A percentile compares a stretch with the other conserved stretches of the same genome.
These are phyloP conservation scores for Corythornis vintsioides DNA, from an alignment of 2,113 vertebrate species.

Conservation along the genomic window DNA sequence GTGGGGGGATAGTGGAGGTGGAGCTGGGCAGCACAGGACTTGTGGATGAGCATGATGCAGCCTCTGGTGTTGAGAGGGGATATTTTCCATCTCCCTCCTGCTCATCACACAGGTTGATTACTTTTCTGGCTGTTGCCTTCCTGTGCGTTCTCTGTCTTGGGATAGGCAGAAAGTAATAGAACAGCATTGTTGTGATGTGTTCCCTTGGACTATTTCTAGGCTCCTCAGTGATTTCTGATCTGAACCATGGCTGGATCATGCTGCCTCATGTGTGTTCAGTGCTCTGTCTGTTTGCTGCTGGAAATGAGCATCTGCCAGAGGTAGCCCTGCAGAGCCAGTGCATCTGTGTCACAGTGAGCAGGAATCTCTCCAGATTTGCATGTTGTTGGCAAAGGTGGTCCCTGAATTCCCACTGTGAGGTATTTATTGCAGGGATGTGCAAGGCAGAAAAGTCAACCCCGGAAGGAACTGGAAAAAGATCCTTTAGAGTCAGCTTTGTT, in stretches of 20 bases:
- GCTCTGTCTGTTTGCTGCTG: neutral
- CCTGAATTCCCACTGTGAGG: neutral
- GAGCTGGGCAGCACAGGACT: neutral
- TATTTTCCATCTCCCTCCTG: neutral
- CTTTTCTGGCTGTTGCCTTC: neutral
- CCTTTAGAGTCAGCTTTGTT: slow-evolving; percentile 8
- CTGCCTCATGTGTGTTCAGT: neutral
- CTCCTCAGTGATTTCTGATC: neutral
- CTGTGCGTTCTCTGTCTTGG: neutral
- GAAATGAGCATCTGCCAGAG: neutral
- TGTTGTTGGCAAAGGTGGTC: neutral
- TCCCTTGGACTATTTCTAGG: neutral
- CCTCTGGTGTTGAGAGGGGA: neutral
- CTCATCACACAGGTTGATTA: neutral
- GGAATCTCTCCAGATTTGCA: neutral
- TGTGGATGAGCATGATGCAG: neutral
- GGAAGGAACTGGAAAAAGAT: neutral
- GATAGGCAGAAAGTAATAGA: neutral
- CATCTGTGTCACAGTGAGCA: neutral
- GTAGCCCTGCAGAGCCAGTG: neutral
- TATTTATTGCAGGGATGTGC: neutral
- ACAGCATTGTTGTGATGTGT: neutral
- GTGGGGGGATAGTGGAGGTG: neutral
- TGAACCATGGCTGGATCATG: neutral
- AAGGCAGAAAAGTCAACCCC: neutral